Evolutionary conservation across 2,888 invertebrate species (phyloP), one percentile per base, ranked within the genome.

Genomic region (Ormyrus pomaceus): DNA sequence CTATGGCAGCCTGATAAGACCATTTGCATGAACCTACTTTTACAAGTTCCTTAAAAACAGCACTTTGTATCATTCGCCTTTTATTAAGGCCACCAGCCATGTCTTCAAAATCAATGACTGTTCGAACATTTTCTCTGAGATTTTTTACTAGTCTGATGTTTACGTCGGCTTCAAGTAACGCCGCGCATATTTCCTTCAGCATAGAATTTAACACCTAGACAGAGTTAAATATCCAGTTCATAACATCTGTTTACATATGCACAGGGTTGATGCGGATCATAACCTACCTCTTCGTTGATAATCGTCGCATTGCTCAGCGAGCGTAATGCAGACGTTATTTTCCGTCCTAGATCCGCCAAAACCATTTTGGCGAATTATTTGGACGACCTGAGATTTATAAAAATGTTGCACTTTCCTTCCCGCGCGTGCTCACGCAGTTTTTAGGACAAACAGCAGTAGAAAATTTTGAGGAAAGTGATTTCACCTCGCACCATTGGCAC

Each of bases 81-180:
- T 99, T 99, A 91, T 99, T 99, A 68, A 99, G 95, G 7, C 99
- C 99, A 58, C 96, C 96, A 86, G 99, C 99, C 98, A 99, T 99
- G 91, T 99, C 99, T 89, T 99, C 99, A 91, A 99, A 99, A 91
- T 99, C 98, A 91, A 99, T 99, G 83, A 98, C 98, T 66, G 96
- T 94, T 79, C 97, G 94, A 50, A 99, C 99, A 97, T 99, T 99
- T 92, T 99, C 99, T 84, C 98, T 93, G 61, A 99, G 93, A 91
- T 97, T 95, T 91, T 98, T 99, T 0, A 99, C 99, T 85, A 99
- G 93, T 86, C 95, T 94, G 85, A 99, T 98, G 92, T 99, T 99
- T 62, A 96, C 96, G 94, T 99, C 99, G 86, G 99, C 98, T 93
- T 99, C 99, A 82, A 99, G 92, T 80, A 99, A 93, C 19, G 99